Evolutionary conservation across 2,797 vertebrate genomes (phyloP).

Genomic region (Orestias chungarensis): DNA sequence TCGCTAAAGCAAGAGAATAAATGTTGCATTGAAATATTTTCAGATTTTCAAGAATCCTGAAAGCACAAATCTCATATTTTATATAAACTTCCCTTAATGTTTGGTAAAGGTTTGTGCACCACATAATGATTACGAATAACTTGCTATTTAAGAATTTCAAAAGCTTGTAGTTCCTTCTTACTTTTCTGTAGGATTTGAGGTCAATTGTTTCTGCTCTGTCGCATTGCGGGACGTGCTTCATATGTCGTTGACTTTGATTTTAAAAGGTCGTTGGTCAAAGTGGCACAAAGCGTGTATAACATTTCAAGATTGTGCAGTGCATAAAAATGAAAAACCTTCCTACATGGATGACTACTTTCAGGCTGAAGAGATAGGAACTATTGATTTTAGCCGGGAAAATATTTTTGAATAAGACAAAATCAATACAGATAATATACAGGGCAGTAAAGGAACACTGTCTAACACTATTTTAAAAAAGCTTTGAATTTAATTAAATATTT

Average conservation of each 20-base stretch:
- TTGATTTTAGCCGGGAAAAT: conserved; percentile 33
- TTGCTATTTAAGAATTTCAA: neutral
- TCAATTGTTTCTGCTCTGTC: neutral
- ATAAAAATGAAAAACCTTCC: conserved; percentile 25
- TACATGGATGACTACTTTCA: conserved; percentile 12
- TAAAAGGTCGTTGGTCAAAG: conserved; percentile 31
- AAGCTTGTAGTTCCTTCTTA: neutral
- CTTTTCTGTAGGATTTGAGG: conserved; percentile 42
- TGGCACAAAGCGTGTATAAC: neutral
- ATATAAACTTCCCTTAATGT: neutral
- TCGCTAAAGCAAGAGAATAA: neutral
- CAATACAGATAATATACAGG: conserved; percentile 32
- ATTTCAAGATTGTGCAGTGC: conserved; percentile 10
- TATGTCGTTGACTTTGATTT: conserved; percentile 37
- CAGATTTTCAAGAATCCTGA: neutral
- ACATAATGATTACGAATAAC: neutral
- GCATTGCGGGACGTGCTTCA: conserved; percentile 18
- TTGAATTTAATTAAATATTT: neutral
- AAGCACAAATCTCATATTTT: neutral
- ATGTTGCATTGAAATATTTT: neutral
- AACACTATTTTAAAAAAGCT: neutral
- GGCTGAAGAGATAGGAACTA: conserved; percentile 29
- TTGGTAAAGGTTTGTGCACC: neutral
- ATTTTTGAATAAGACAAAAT: conserved; percentile 41
- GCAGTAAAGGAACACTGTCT: conserved; percentile 20